These are phyloP conservation scores for Coenonympha glycerion DNA, from an alignment of 2,888 invertebrate genomes.

Conservation along the genomic window DNA sequence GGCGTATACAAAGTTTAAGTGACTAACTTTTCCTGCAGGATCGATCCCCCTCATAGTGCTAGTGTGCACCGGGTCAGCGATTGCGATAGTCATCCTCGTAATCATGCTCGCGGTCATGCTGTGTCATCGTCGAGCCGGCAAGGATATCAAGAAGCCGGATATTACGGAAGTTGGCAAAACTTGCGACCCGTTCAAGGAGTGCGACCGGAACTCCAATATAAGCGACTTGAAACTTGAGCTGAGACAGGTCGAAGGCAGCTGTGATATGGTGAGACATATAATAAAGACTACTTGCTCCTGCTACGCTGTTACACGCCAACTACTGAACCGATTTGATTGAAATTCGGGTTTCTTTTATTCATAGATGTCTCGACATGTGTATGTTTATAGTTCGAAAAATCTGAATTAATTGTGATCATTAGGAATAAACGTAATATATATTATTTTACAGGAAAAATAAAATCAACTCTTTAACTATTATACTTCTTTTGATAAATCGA, in stretches of 20 bases:
- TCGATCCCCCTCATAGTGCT: constrained; percentile 85
- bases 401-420: too few species aligned
- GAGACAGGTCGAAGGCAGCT: constrained; percentile 86
- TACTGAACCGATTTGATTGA: too few species aligned
- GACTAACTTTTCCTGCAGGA: constrained; percentile 69
- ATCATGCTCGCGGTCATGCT: constrained; percentile 85
- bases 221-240: constrained; percentile 93
- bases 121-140: constrained; percentile 79
- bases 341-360: too few species aligned
- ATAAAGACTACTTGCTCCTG: too few species aligned
- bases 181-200: constrained; percentile 78
- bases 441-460: too few species aligned
- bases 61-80: constrained; percentile 83
- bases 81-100: constrained; percentile 86
- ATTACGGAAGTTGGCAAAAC: constrained; percentile 57
- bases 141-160: constrained; percentile 77
- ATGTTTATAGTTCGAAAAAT: too few species aligned
- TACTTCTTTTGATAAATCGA: too few species aligned
- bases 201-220: constrained; percentile 91
- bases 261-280: constrained; percentile 76
- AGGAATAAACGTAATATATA: too few species aligned
- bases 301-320: too few species aligned
- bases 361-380: too few species aligned
- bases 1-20: too few species aligned
- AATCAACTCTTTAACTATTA: too few species aligned